phyloP scores from a whole-genome alignment of 2,797 vertebrate species.

The Botia kubotai region DNA sequence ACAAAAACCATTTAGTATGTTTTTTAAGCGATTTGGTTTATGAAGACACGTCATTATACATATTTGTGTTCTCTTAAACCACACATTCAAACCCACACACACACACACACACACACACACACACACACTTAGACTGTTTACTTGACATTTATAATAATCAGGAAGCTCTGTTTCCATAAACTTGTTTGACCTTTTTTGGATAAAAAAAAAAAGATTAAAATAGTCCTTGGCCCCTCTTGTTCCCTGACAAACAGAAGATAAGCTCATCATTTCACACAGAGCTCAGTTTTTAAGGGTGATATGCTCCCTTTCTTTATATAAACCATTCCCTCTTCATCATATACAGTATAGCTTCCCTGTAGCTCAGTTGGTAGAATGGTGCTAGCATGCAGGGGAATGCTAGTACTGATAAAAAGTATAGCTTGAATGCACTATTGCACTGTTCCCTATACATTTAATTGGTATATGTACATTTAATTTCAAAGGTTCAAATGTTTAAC shows the following conservation, averaged over 20 bases:
- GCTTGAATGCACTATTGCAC: background rate
- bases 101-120: background rate
- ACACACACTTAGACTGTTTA: slow-evolving; percentile 3
- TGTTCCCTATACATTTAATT: background rate
- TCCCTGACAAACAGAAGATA: slow-evolving; percentile 22
- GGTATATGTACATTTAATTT: background rate
- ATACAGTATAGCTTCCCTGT: background rate
- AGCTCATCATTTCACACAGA: background rate
- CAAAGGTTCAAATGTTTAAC: background rate
- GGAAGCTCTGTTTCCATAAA: slow-evolving; percentile 3
- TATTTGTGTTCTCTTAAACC: no score
- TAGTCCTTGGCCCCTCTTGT: background rate
- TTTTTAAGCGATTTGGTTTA: no score
- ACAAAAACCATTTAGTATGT: no score
- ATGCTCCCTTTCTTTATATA: background rate
- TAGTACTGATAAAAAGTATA: no score
- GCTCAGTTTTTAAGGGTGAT: background rate
- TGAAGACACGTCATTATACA: no score
- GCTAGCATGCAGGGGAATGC: no score
- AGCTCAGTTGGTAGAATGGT: no score
- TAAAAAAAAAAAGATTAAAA: background rate
- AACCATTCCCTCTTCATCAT: background rate
- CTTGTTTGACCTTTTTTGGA: slow-evolving; percentile 22
- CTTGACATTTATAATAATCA: slow-evolving; percentile 17
- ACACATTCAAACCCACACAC: no score